Conservation (phyloP, 2,888 invertebrate species). For the Ptychoptera albimana region DNA sequence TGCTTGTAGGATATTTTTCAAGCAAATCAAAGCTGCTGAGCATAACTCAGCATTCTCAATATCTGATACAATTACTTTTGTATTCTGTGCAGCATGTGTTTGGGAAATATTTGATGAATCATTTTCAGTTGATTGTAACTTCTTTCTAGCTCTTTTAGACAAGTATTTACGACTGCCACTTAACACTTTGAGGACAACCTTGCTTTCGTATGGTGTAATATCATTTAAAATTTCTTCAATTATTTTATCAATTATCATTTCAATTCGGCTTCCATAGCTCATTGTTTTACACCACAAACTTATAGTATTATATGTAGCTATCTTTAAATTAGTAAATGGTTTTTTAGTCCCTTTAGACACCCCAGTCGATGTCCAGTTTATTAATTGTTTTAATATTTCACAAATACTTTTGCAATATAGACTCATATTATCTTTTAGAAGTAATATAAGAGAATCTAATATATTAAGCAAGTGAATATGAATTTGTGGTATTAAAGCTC, state of each 20-base stretch:
- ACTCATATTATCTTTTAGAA: conserved; percentile 16
- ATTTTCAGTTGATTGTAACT: conserved; percentile 20
- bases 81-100: conserved; percentile 13
- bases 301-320: conserved; percentile 15
- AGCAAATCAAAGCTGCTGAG: conserved; percentile 14
- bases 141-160: conserved; percentile 21
- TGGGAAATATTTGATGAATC: conserved; percentile 18
- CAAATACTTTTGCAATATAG: conserved; percentile 15
- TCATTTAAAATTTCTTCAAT: conserved; percentile 17
- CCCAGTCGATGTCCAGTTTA: conserved; percentile 20
- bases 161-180: conserved; percentile 19
- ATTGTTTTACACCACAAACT: conserved; percentile 17
- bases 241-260: conserved; percentile 15
- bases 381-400: conserved; percentile 15
- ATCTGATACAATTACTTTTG: conserved; percentile 13
- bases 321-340: conserved; percentile 17
- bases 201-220: conserved; percentile 16
- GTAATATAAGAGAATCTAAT: conserved; percentile 15
- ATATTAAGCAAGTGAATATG: conserved; percentile 17
- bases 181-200: conserved; percentile 17
- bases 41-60: conserved; percentile 15
- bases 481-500: conserved; percentile 17
- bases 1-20: conserved; percentile 12
- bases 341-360: conserved; percentile 14
- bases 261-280: conserved; percentile 16